These are phyloP conservation scores for Sabellastarte sp. DNA, from an alignment of 2,888 invertebrate species.

Conservation along the genomic window DNA sequence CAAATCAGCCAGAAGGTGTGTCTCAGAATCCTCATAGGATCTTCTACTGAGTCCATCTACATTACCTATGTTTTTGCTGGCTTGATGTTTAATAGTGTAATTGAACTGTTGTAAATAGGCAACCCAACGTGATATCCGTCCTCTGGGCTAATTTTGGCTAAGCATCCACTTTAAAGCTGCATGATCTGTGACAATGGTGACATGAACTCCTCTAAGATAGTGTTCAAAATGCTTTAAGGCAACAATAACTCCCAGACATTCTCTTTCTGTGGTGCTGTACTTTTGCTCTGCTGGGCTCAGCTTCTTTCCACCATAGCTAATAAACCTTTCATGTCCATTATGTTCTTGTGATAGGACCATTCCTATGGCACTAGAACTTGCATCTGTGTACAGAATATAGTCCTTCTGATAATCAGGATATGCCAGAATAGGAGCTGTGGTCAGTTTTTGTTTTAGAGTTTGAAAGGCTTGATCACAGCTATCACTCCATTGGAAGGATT, in stretches of 20 bases:
- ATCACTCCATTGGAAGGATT: neutral
- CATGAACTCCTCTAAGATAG: neutral
- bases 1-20: neutral
- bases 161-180: slow-evolving; percentile 2
- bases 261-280: slow-evolving; percentile 4
- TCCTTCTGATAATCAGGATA: slow-evolving; percentile 2
- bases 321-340: neutral
- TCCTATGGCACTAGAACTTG: neutral
- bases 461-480: neutral
- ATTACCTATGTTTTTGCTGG: too few relatives aligned
- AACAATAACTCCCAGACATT: neutral
- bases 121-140: neutral
- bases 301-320: neutral
- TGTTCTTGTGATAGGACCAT: neutral
- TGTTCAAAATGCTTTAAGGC: neutral
- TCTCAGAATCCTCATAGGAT: too few relatives aligned
- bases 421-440: slow-evolving; percentile 1
- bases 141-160: neutral
- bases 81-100: too few relatives aligned
- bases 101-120: neutral
- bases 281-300: neutral
- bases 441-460: neutral
- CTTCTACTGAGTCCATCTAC: too few relatives aligned
- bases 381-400: slow-evolving; percentile 3
- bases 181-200: neutral